Base-by-base conservation (phyloP, 2,797 vertebrate genomes). In the Tangara arthus region DNA sequence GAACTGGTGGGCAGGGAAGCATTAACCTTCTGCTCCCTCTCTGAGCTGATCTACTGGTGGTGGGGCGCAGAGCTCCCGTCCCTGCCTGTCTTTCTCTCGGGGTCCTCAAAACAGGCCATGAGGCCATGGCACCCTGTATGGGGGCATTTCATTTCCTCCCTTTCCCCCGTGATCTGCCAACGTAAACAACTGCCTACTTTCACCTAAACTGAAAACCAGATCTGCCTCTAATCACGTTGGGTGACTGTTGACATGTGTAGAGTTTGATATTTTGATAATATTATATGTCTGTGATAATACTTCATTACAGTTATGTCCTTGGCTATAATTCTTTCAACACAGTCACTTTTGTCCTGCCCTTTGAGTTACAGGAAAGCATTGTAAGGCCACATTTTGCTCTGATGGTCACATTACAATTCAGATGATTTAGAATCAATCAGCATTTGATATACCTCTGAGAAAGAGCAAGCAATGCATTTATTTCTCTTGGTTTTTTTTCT, bases 211-310 rank as follows among this genome's bases (percentile, higher is more conserved):
- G 11, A 94, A 92, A 89, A 34, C 61, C 82, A 88, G 87, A 71
- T 94, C 88, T 93, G 87, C 35, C 90, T 95, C 89, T 89, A 90
- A 88, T 96, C 91, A 91, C 0, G 0, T 63, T 70, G 85, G 92
- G 94, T 91, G 85, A 92, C 94, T 91, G 87, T 52, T 94, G 94
- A 95, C 79, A 80, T 75, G 27, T 63, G 69, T 79, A 76, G 73
- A 96, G 76, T 82, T 94, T 63, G 87, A 93, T 89, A 96, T 95
- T 96, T 96, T 93, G 84, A 88, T 93, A 95, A 89, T 92, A 93
- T 88, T 93, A 71, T 78, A 86, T 88, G 70, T 63, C 85, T 5
- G 16, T 66, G 91, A 90, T 93, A 96, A 96, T 94, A 83, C 85
- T 94, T 93, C 82, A 86, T 93, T 88, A 70, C 80, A 57, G 80